These are phyloP conservation scores for Rhinatrema bivittatum DNA, from an alignment of 2,797 vertebrate genomes.

Conservation along the genomic window DNA sequence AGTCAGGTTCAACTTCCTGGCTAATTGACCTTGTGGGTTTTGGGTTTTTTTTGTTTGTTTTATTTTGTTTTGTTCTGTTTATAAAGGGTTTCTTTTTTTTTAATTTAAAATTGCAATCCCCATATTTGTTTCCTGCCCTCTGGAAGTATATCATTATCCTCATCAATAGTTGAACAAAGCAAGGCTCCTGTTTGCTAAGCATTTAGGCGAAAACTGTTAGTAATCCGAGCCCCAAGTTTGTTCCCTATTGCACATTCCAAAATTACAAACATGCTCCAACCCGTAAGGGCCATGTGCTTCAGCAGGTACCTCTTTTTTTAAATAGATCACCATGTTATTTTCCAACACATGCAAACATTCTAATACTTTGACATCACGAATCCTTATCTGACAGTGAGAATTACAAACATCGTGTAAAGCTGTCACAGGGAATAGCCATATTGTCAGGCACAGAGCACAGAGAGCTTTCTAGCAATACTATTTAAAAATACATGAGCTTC, in stretches of 20 bases:
- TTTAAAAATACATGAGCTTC: conserved; percentile 25
- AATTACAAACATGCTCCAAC: conserved; percentile 31
- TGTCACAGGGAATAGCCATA: conserved; percentile 44
- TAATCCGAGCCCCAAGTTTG: no score
- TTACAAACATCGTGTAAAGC: conserved; percentile 43
- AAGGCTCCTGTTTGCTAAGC: conserved; percentile 40
- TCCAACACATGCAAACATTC: conserved; percentile 43
- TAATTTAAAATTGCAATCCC: conserved; percentile 47
- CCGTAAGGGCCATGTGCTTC: conserved; percentile 40
- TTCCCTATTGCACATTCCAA: conserved; percentile 38
- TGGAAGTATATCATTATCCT: background rate
- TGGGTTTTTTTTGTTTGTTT: no score
- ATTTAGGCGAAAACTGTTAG: no score
- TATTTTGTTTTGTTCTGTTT: conserved; percentile 27
- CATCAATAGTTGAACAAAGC: conserved; percentile 55
- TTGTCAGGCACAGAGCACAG: conserved; percentile 37
- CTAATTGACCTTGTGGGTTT: conserved; percentile 62
- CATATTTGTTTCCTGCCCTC: conserved; percentile 43
- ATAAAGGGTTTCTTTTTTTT: conserved; percentile 54
- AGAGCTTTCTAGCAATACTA: conserved; percentile 16
- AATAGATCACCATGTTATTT: conserved; percentile 48
- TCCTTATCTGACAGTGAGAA: conserved; percentile 52
- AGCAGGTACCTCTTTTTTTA: conserved; percentile 16
- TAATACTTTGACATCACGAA: conserved; percentile 32
- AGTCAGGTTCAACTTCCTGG: conserved; percentile 58